A percentile compares a stretch with the other conserved stretches of the same genome.
Conservation (phyloP, 2,797 vertebrate species). For the Etheostoma nigrum region DNA sequence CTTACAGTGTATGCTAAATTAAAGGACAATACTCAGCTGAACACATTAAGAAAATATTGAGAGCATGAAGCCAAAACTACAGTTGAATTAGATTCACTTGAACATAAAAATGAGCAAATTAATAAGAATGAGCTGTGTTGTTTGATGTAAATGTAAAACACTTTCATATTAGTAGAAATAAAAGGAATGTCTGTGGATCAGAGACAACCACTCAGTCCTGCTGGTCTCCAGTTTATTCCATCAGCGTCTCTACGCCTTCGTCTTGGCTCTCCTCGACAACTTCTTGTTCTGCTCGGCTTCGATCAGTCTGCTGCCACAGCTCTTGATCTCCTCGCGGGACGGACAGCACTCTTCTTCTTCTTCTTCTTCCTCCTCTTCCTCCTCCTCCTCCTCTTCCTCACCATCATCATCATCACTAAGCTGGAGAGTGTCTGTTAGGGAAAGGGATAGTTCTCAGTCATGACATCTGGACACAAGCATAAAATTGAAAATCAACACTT, state of each 20-base stretch:
- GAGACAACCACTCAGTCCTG: background rate
- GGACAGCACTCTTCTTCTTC: slow-evolving; percentile 12
- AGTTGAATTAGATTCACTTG: too few relatives aligned
- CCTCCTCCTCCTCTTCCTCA: background rate
- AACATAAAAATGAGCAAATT: too few relatives aligned
- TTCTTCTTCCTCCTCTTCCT: slow-evolving; percentile 10
- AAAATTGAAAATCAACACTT: too few relatives aligned
- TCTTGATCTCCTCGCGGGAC: slow-evolving; percentile 36
- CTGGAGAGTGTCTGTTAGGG: slow-evolving; percentile 25
- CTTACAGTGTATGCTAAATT: background rate
- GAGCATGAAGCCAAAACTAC: background rate
- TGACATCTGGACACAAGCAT: background rate
- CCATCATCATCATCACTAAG: slow-evolving; percentile 21
- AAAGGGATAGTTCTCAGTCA: background rate
- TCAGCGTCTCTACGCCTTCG: background rate
- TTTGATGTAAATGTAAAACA: background rate
- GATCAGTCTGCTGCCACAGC: slow-evolving; percentile 17
- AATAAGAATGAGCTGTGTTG: too few relatives aligned
- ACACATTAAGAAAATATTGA: background rate
- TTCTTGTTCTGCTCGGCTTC: slow-evolving; percentile 30
- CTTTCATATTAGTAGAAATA: background rate
- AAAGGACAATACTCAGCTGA: background rate
- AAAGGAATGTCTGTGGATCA: background rate
- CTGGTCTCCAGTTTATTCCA: slow-evolving; percentile 22
- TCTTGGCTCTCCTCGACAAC: background rate